A percentile compares a stretch with the other conserved stretches of the same genome.
Conservation (phyloP, 2,888 invertebrate species). For the Stenodema calcarata region DNA sequence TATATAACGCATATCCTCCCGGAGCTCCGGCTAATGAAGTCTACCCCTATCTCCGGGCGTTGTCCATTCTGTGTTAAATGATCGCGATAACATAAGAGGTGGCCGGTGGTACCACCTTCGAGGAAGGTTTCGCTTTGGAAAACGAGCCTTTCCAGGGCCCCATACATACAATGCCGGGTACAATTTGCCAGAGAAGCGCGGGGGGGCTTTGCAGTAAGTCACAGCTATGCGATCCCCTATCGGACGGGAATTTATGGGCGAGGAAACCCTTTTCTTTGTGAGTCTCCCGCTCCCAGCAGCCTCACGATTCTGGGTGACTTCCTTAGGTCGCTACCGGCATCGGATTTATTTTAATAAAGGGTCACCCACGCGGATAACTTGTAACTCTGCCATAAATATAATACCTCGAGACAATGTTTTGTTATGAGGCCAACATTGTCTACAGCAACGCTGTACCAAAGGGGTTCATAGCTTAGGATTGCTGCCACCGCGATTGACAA, state of each 20-base stretch:
- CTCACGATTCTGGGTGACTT: constrained; percentile 48
- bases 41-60: constrained; percentile 44
- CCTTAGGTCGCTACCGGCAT: constrained; percentile 1
- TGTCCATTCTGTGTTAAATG: constrained; percentile 49
- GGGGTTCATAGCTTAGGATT: no score
- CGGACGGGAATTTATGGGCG: constrained; percentile 45
- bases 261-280: constrained; percentile 38
- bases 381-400: not conserved
- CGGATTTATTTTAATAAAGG: constrained; percentile 11
- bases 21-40: constrained; percentile 35
- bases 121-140: constrained; percentile 10
- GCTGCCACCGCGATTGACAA: no score
- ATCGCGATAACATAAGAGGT: constrained; percentile 44
- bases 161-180: constrained; percentile 38
- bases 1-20: constrained; percentile 46
- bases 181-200: constrained; percentile 41
- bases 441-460: no score
- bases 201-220: constrained; percentile 35
- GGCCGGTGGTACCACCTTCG: constrained; percentile 24
- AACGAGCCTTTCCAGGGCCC: constrained; percentile 22
- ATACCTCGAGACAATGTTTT: not conserved
- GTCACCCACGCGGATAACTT: not conserved
- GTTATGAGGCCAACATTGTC: not conserved
- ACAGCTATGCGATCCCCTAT: constrained; percentile 48
- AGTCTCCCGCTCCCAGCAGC: constrained; percentile 4